Conservation (phyloP, 2,113 vertebrate species). For the Pterophyllum scalare region DNA sequence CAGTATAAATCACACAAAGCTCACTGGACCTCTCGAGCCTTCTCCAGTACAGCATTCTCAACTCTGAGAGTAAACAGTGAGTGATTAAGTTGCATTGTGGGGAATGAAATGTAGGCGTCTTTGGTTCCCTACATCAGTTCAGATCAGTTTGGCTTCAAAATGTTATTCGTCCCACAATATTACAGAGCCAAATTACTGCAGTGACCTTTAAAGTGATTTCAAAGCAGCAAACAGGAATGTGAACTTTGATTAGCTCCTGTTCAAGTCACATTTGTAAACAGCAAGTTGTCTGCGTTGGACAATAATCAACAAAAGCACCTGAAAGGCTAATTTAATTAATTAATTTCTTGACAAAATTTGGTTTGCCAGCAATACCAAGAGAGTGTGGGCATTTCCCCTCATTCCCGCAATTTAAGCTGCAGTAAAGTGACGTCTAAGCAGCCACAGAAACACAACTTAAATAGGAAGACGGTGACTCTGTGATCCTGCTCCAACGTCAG, state of each 20-base stretch:
- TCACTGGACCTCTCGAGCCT: not conserved
- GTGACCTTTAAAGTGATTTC: not conserved
- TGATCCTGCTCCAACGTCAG: not conserved
- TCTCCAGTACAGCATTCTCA: not conserved
- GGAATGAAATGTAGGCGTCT: not conserved
- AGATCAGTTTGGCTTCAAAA: constrained; percentile 1
- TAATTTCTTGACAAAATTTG: not conserved
- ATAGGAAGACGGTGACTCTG: constrained; percentile 2
- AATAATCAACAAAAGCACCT: not conserved
- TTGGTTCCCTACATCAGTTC: not conserved
- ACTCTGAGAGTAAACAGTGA: not conserved
- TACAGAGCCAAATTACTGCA: not conserved
- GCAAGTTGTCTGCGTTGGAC: not conserved
- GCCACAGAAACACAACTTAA: constrained; percentile 21
- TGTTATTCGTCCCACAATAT: not conserved
- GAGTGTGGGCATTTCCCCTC: not conserved
- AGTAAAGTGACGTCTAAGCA: constrained; percentile 30
- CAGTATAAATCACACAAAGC: not conserved
- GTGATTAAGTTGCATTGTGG: not conserved
- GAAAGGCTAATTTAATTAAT: not conserved
- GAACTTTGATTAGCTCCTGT: not conserved
- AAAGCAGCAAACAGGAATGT: rapidly evolving
- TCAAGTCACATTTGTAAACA: rapidly evolving
- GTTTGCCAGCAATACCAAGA: constrained; percentile 8
- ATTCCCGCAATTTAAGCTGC: not conserved